These are phyloP conservation scores for Cebus imitator DNA, from an alignment of 2,113 vertebrate species.

Conservation along the genomic window DNA sequence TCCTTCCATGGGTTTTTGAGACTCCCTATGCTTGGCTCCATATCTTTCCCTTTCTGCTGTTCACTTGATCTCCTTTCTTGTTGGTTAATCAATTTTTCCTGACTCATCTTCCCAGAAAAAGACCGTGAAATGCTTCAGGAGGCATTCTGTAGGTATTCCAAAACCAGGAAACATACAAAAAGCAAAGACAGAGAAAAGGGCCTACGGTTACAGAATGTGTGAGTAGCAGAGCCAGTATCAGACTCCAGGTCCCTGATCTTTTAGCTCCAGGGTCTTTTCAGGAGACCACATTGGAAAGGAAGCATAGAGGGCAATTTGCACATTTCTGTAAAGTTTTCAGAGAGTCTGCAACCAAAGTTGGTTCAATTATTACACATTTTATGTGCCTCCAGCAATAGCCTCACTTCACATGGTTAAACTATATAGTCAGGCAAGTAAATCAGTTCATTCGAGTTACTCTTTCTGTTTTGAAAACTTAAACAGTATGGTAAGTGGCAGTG, in stretches of 20 bases:
- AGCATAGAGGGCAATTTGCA: not conserved
- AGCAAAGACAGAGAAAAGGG: not conserved
- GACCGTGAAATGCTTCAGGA: not conserved
- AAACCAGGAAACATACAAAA: not conserved
- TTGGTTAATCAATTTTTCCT: not conserved
- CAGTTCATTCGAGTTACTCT: not conserved
- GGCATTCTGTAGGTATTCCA: not conserved
- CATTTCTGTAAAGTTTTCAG: not conserved
- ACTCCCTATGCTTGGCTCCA: not conserved
- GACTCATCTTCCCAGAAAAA: not conserved
- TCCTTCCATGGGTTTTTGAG: not conserved
- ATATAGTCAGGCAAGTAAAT: not conserved
- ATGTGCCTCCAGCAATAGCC: not conserved
- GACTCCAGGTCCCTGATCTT: not conserved
- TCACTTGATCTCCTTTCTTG: not conserved
- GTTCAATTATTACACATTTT: not conserved
- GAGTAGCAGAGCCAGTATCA: not conserved
- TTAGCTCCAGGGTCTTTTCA: not conserved
- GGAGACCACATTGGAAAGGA: not conserved
- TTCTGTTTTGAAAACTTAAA: constrained; percentile 43
- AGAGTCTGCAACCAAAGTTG: not conserved
- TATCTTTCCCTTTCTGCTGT: not conserved
- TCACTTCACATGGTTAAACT: not conserved
- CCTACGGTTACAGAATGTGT: not conserved
- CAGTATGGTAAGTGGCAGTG: not conserved